Evolutionary conservation across 2,113 vertebrate species (phyloP).

Genomic region (Tyto alba): DNA sequence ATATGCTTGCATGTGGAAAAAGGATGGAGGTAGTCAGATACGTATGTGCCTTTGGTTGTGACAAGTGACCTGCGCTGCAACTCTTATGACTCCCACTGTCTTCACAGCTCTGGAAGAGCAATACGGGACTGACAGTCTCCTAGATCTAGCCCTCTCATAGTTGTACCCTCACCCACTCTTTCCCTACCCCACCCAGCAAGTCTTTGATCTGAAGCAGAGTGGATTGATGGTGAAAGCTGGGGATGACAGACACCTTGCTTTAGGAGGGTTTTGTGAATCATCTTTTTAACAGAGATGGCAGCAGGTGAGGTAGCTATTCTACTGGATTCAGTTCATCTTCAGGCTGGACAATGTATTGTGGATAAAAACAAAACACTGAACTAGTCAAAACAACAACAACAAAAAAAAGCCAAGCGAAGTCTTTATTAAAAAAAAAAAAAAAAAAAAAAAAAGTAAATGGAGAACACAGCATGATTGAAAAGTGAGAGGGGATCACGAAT

Average conservation of each 20-base stretch:
- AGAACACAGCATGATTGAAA: background rate
- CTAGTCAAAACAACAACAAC: background rate
- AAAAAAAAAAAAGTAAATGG: background rate
- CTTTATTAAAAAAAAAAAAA: background rate
- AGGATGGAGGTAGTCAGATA: background rate
- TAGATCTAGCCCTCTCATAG: too few relatives aligned
- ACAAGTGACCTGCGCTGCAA: background rate
- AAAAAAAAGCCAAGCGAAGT: background rate
- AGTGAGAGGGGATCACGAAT: background rate
- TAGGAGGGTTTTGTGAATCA: background rate
- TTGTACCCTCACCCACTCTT: background rate
- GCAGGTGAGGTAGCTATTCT: background rate
- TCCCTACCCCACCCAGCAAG: background rate
- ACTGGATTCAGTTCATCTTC: background rate
- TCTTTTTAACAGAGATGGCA: background rate
- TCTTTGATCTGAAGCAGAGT: background rate
- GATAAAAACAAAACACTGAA: background rate
- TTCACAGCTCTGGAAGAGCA: background rate
- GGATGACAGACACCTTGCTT: background rate
- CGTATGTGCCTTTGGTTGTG: accelerated
- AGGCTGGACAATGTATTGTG: background rate
- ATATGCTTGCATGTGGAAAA: background rate
- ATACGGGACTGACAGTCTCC: background rate
- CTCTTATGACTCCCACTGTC: too few relatives aligned
- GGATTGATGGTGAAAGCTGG: background rate